Evolutionary conservation across 2,113 vertebrate species (phyloP).

Genomic region (Camelus bactrianus): DNA sequence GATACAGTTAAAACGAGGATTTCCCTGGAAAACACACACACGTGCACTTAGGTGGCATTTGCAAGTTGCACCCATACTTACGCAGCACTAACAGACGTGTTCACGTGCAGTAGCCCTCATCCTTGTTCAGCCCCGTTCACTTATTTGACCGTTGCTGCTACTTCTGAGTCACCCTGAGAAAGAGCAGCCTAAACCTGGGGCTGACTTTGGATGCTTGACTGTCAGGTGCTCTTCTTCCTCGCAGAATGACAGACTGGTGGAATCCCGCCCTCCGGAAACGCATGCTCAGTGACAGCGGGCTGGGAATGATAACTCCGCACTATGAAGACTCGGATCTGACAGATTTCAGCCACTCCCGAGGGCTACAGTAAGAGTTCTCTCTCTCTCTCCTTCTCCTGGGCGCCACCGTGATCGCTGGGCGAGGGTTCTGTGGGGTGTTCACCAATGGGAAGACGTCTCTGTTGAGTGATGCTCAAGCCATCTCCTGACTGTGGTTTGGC

Average conservation of each 20-base stretch:
- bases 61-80: rapidly evolving
- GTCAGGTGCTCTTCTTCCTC: constrained; percentile 23
- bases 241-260: constrained; percentile 88
- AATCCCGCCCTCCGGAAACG: constrained; percentile 86
- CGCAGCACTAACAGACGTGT: too few relatives aligned
- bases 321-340: constrained; percentile 88
- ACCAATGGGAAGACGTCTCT: neutral
- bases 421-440: neutral
- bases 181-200: rapidly evolving
- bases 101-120: too few relatives aligned
- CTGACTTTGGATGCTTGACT: neutral
- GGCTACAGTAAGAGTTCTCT: constrained; percentile 88
- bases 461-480: neutral
- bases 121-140: neutral
- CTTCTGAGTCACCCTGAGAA: neutral
- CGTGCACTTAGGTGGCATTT: neutral
- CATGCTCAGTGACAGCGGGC: constrained; percentile 87
- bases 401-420: neutral
- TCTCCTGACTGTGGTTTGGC: neutral
- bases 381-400: constrained; percentile 69
- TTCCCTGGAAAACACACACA: neutral
- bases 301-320: constrained; percentile 84
- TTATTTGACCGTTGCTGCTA: neutral
- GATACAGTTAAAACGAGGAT: neutral
- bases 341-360: constrained; percentile 87